A percentile compares a stretch with the other conserved stretches of the same genome.
Evolutionary conservation across 2,888 invertebrate genomes (phyloP).

Genomic region (Rhingia rostrata): DNA sequence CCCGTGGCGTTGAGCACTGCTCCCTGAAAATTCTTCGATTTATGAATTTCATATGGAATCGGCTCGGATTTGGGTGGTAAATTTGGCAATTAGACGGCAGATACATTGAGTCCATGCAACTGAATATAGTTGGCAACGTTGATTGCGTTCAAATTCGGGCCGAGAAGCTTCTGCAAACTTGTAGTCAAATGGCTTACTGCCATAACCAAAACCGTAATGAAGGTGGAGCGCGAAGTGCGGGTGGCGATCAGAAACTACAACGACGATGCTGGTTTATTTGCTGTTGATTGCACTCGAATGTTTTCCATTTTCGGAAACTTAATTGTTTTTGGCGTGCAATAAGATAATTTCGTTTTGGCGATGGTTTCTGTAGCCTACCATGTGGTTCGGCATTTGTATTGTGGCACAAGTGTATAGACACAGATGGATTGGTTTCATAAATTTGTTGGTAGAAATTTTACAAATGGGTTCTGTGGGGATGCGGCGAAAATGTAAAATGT

Average conservation of each 20-base stretch:
- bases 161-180: slow-evolving; percentile 30
- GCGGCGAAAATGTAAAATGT: too few relatives aligned
- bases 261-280: slow-evolving; percentile 31
- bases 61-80: slow-evolving; percentile 44
- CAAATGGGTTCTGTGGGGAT: too few relatives aligned
- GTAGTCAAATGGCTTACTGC: slow-evolving; percentile 47
- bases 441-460: too few relatives aligned
- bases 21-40: slow-evolving; percentile 39
- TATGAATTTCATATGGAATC: slow-evolving; percentile 48
- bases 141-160: slow-evolving; percentile 58
- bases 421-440: neutral
- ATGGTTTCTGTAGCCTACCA: neutral
- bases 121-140: slow-evolving; percentile 35
- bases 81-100: slow-evolving; percentile 61
- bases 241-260: neutral
- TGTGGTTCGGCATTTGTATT: too few relatives aligned
- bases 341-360: slow-evolving; percentile 37
- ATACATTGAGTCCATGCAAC: slow-evolving; percentile 41
- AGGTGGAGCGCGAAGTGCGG: neutral
- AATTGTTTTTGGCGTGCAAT: slow-evolving; percentile 61
- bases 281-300: slow-evolving; percentile 48
- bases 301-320: slow-evolving; percentile 51
- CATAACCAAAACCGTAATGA: slow-evolving; percentile 19
- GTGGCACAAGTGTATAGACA: too few relatives aligned
- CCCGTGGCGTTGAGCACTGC: neutral